Evolutionary conservation across 2,888 invertebrate species (phyloP).

Genomic region (Myopa tessellatipennis): DNA sequence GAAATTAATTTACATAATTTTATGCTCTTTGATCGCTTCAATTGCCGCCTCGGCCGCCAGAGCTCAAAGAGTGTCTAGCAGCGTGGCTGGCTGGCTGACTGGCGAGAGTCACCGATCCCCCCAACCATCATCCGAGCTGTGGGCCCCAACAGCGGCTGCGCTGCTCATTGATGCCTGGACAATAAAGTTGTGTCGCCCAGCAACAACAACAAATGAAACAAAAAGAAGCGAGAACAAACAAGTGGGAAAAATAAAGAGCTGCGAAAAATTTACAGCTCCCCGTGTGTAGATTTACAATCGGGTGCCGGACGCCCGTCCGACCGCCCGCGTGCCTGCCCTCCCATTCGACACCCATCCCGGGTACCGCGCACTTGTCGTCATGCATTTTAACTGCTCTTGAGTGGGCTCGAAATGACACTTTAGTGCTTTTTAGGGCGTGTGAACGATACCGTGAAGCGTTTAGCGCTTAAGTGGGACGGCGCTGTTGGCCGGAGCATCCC

Average conservation of each 20-base stretch:
- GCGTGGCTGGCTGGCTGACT: background rate
- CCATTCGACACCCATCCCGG: slow-evolving; percentile 42
- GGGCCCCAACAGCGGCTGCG: slow-evolving; percentile 36
- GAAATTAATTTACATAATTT: slow-evolving; percentile 70
- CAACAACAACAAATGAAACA: background rate
- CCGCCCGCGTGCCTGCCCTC: slow-evolving; percentile 41
- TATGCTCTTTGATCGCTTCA: slow-evolving; percentile 68
- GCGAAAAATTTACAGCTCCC: slow-evolving; percentile 50
- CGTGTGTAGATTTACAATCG: slow-evolving; percentile 43
- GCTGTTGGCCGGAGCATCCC: slow-evolving; percentile 51
- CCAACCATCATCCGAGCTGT: background rate
- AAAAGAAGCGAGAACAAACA: slow-evolving; percentile 18
- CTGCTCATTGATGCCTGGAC: slow-evolving; percentile 52
- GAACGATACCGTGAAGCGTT: slow-evolving; percentile 42
- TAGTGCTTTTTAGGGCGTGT: slow-evolving; percentile 61
- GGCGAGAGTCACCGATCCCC: background rate
- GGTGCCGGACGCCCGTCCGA: slow-evolving; percentile 34
- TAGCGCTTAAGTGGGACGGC: slow-evolving; percentile 21
- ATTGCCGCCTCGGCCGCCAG: slow-evolving; percentile 51
- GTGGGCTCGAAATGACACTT: slow-evolving; percentile 64
- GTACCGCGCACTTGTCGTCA: slow-evolving; percentile 48
- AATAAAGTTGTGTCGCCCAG: slow-evolving; percentile 46
- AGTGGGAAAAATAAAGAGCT: slow-evolving; percentile 40
- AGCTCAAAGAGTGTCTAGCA: background rate
- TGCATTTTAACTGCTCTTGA: slow-evolving; percentile 57